Evolutionary conservation across 2,797 vertebrate species (phyloP), one percentile per base, ranked within the genome.

Genomic region (Mareca strepera): DNA sequence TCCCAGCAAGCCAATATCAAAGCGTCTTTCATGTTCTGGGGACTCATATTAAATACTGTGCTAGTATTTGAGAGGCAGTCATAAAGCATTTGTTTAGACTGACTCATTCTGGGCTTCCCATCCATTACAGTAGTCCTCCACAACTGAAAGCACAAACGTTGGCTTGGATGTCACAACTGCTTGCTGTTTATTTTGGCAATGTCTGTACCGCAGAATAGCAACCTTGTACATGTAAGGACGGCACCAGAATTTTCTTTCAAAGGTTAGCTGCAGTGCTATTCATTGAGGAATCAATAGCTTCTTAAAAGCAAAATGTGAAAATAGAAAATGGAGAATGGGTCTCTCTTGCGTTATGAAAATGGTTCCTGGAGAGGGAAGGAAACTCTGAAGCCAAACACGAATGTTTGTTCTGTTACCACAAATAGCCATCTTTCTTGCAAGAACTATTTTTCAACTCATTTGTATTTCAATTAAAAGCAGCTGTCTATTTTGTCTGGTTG

Each of bases 341-440:
- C 4, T 29, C 4, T 29, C 0, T 33, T 76, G 25, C 1, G 0
- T 64, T 76, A 29, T 52, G 37, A 46, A 10, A 21, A 16, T 6
- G 14, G 59, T 81, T 90, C 23, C 8, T 39, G 64, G 8, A 39
- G n/a, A 22, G n/a, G 35, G n/a, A 74, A 25, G 53, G 16, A 53
- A 62, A 37, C 28, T 48, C 25, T 28, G 66, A 56, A 17, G 50
- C 31, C 20, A 16, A 53, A 41, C 6, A 7, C 17, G 29, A 7
- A 3, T 29, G 26, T 48, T 48, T 70, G 14, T 41, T 87, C 41
- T 56, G 7, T 62, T 88, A 28, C 2, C 16, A 64, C 25, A n/a
- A 69, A 55, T 52, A n/a, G 2, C 5, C 9, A 4, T 29, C 21
- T n/a, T 56, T 43, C 8, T 52, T 83, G 9, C 26, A 52, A 23